Base-by-base conservation (phyloP, 2,113 vertebrate genomes). In the Corythoichthys intestinalis region DNA sequence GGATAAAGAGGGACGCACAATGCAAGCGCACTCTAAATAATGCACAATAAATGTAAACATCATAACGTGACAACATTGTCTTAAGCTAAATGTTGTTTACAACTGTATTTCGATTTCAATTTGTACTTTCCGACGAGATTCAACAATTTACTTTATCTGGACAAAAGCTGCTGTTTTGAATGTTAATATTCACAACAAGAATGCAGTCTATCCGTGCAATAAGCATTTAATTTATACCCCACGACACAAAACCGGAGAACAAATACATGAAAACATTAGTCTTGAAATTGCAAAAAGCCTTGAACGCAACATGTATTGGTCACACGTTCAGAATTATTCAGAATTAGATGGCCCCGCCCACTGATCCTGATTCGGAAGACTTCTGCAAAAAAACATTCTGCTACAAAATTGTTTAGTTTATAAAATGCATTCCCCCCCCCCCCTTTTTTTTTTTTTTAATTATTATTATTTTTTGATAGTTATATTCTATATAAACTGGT, bases 301-400 rank as follows among this genome's bases (percentile, higher is more conserved):
- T 83, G 71, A 86, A 86, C 2, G 76, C 10, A 64, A 2, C 83
- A 81, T 41, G 65, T 2, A 0, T 4, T 20, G 44, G 82, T 86
- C 86, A 84, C 76, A 76, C 78, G 12, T 64, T 83, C 35, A 14
- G 12, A 68, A 83, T 87, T 76, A 80, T 64, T 83, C 35, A 14
- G 12, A 68, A 83, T 87, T 76, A 80, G 1, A 2, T 49, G 15
- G 57, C 4, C 13, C 67, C 83, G 6, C 87, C 90, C 65, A 81
- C 78, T 2, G 2, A 2, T 35, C 66, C 69, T 53, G 65, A 73
- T 65, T 9, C 63, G 69, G 77, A 15, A 17, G 34, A 52, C 8
- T 49, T 66, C 48, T 35, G 48, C 48, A 35, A 13, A 44, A 28
- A 28, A 28, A 28, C 20, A 28, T 28, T 28, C 20, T 28, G 20